Percentiles rank a stretch among this genome's conserved stretches.
phyloP scores from a whole-genome alignment of 1,140 invertebrate species.

The Drosophila lini region DNA sequence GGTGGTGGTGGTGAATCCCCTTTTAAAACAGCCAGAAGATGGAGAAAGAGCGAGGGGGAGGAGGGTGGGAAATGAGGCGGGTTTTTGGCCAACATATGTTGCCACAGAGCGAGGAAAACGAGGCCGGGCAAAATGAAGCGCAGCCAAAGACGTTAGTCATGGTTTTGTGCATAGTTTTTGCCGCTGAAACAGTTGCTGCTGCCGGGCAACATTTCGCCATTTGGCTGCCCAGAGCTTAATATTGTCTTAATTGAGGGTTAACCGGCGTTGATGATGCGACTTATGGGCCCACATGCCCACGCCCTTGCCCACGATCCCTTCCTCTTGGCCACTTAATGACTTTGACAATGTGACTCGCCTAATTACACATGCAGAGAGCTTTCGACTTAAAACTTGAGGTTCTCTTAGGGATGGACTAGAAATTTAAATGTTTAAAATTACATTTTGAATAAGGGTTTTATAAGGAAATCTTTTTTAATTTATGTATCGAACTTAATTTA shows the following conservation, averaged over 20 bases:
- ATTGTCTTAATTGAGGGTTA: slow-evolving; percentile 84
- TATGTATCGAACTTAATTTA: no score
- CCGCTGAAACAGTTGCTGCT: slow-evolving; percentile 35
- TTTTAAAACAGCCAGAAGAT: slow-evolving; percentile 20
- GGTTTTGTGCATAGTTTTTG: slow-evolving; percentile 80
- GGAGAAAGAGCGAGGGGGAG: neutral
- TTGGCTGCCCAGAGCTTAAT: slow-evolving; percentile 75
- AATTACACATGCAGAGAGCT: slow-evolving; percentile 71
- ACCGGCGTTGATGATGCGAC: slow-evolving; percentile 84
- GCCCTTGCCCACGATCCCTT: slow-evolving; percentile 6
- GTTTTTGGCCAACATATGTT: slow-evolving; percentile 73
- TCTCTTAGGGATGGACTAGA: neutral
- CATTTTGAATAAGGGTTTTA: no score
- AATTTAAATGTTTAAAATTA: neutral
- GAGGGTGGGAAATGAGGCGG: slow-evolving; percentile 3
- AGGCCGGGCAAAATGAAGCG: slow-evolving; percentile 68
- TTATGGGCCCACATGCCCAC: slow-evolving; percentile 69
- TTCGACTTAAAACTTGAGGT: slow-evolving; percentile 72
- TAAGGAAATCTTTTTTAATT: no score
- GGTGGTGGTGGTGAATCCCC: slow-evolving; percentile 19
- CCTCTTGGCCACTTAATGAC: slow-evolving; percentile 74
- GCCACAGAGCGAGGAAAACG: slow-evolving; percentile 49
- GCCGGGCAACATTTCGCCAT: slow-evolving; percentile 44
- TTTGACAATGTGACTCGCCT: slow-evolving; percentile 79
- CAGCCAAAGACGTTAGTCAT: slow-evolving; percentile 83